phyloP scores from a whole-genome alignment of 2,888 invertebrate genomes.

The Brenthis ino region DNA sequence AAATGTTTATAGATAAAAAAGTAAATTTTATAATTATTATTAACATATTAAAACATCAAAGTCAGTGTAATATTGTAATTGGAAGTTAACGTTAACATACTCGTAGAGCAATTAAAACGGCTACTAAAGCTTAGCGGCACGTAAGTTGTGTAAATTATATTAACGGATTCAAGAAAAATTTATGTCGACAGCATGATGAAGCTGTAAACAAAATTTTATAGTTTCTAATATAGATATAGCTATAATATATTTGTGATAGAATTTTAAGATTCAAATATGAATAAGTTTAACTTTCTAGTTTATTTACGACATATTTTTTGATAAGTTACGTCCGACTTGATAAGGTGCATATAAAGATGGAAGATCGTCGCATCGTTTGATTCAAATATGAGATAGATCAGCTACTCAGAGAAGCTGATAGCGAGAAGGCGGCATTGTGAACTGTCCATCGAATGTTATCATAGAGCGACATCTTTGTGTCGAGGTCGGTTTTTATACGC shows the following conservation, averaged over 20 bases:
- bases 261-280: conserved; percentile 56
- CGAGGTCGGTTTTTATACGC: conserved; percentile 74
- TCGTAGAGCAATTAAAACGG: conserved; percentile 18
- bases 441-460: conserved; percentile 72
- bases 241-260: too few relatives aligned
- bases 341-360: conserved; percentile 60
- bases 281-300: conserved; percentile 42
- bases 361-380: conserved; percentile 41
- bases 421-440: conserved; percentile 62
- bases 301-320: conserved; percentile 51
- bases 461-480: conserved; percentile 71
- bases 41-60: too few relatives aligned
- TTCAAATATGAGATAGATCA: conserved; percentile 59
- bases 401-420: conserved; percentile 48
- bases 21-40: too few relatives aligned
- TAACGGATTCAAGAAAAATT: conserved; percentile 45
- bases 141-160: conserved; percentile 49
- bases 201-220: conserved; percentile 44
- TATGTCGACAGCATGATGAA: conserved; percentile 48
- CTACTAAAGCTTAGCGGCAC: conserved; percentile 28
- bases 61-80: neutral
- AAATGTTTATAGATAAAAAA: too few relatives aligned
- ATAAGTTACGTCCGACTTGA: conserved; percentile 51
- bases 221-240: conserved; percentile 20
- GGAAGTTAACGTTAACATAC: neutral